Base-by-base conservation (phyloP, 2,113 vertebrate species). In the Herpailurus yagouaroundi region DNA sequence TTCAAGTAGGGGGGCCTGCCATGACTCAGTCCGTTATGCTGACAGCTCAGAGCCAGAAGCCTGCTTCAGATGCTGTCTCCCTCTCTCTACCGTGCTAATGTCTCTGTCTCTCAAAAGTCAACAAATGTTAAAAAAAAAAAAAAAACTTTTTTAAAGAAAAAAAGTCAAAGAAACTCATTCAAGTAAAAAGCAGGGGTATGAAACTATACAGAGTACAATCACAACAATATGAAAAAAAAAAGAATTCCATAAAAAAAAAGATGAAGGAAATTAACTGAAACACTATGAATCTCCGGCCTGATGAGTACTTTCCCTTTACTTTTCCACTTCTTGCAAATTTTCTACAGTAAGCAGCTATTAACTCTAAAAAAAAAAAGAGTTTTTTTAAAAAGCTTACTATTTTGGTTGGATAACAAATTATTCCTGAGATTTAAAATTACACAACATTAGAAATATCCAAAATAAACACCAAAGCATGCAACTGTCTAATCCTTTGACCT, bases 401-500 rank as follows among this genome's bases (percentile, higher is more conserved):
- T 94, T 50, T 66, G 74, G 12, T 68, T 92, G 12, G 27, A 14
- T 64, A 96, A 77, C 31, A 94, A 81, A 68, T 83, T 71, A 86
- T 68, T 92, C 93, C 57, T 77, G 8, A 93, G 18, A 21, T 83
- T 77, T 45, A 86, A 55, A 94, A 91, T 7, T 38, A 38, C 6
- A 15, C 0, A 45, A 60, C 86, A 76, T 77, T 36, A 88, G 31
- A 94, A 97, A 93, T 15, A 92, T 41, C 10, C 50, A 95, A 95
- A 95, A 80, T 33, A 88, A 90, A 60, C 68, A 64, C 7, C 84
- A 25, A 81, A 66, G 29, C 71, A 71, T 38, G 15, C 36, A 88
- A 88, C 4, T 86, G 31, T 85, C 41, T 94, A 91, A 95, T 92
- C 52, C 60, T 91, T 93, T 93, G 95, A 90, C 25, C 66, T 79